phyloP scores from a whole-genome alignment of 2,113 vertebrate genomes.

The Ciconia maguari region DNA sequence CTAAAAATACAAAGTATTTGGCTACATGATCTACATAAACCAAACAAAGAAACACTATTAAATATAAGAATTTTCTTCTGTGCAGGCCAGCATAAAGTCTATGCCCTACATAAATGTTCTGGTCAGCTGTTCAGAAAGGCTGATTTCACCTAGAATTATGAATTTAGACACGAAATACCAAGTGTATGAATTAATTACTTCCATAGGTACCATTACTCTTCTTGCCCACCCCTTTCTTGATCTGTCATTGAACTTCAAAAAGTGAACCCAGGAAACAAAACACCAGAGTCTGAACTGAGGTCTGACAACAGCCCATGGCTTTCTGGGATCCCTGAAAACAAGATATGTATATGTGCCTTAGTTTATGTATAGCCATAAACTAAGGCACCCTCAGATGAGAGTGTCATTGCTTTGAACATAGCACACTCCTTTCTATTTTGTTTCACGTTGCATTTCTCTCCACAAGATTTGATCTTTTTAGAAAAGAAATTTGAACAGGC shows the following conservation, averaged over 20 bases:
- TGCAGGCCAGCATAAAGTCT: neutral
- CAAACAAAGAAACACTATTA: neutral
- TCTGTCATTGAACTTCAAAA: neutral
- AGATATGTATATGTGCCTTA: no score
- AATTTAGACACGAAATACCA: neutral
- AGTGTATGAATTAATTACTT: neutral
- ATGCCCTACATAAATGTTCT: neutral
- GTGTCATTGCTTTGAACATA: neutral
- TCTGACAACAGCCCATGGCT: neutral
- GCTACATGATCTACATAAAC: neutral
- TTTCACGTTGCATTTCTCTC: neutral
- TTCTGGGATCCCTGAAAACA: neutral
- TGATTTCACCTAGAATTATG: neutral
- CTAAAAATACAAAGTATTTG: constrained; percentile 28
- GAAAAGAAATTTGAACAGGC: neutral
- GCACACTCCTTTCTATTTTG: neutral
- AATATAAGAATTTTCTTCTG: neutral
- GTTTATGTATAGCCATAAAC: neutral
- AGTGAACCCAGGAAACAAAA: neutral
- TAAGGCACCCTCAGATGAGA: no score
- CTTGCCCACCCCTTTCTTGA: neutral
- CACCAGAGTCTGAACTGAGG: neutral
- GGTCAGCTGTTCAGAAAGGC: neutral
- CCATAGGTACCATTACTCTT: neutral
- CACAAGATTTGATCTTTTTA: neutral